These are phyloP conservation scores for Radopholus similis DNA, from an alignment of 1,140 invertebrate species.

Conservation along the genomic window DNA sequence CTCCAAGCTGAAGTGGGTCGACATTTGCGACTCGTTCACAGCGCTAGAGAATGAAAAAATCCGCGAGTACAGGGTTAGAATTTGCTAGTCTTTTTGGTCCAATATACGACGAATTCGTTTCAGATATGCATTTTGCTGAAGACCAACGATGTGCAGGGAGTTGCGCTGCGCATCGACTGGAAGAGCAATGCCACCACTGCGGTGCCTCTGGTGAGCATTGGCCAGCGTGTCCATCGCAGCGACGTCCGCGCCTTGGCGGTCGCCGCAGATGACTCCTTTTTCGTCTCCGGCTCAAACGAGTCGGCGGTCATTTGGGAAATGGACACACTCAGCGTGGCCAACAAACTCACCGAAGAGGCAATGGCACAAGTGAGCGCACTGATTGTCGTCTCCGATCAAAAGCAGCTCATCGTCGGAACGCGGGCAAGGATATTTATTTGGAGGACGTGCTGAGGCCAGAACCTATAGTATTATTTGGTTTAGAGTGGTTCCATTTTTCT, in stretches of 20 bases:
- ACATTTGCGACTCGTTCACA: slow-evolving; percentile 34
- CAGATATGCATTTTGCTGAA: slow-evolving; percentile 61
- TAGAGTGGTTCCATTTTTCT: slow-evolving; percentile 77
- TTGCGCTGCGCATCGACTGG: slow-evolving; percentile 38
- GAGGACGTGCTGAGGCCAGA: no score
- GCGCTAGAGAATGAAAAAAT: slow-evolving; percentile 12
- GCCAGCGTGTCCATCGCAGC: slow-evolving; percentile 75
- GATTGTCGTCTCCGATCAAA: slow-evolving; percentile 84
- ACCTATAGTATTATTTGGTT: background rate
- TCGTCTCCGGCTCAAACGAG: slow-evolving; percentile 57
- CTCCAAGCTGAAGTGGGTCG: slow-evolving; percentile 55
- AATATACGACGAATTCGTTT: slow-evolving; percentile 28
- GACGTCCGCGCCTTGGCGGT: slow-evolving; percentile 81
- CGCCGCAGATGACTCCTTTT: slow-evolving; percentile 72
- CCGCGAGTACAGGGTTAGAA: slow-evolving; percentile 34
- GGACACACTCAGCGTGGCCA: slow-evolving; percentile 27
- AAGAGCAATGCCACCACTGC: slow-evolving; percentile 27
- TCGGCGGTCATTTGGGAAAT: slow-evolving; percentile 48
- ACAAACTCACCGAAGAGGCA: slow-evolving; percentile 37
- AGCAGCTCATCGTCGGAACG: slow-evolving; percentile 80
- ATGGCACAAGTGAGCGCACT: slow-evolving; percentile 65
- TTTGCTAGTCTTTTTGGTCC: slow-evolving; percentile 19
- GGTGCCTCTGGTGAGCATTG: slow-evolving; percentile 38
- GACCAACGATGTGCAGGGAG: slow-evolving; percentile 62
- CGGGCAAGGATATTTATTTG: slow-evolving; percentile 65